Conservation (phyloP, 2,113 vertebrate species). For the Sardina pilchardus region DNA sequence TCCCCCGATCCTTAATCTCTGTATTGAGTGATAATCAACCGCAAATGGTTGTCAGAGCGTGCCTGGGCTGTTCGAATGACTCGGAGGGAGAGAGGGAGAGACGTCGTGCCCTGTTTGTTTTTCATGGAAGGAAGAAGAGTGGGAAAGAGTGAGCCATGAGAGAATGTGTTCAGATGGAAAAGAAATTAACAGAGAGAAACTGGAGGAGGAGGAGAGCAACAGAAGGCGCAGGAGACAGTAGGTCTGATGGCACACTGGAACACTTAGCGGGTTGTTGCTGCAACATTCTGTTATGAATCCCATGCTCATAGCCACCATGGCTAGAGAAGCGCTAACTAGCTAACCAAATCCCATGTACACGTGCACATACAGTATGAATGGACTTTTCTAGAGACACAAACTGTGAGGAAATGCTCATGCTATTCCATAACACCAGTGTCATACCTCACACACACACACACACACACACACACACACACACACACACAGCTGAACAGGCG, state of each 20-base stretch:
- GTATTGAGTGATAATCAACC: slow-evolving; percentile 9
- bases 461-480: slow-evolving; percentile 6
- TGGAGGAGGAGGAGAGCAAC: background rate
- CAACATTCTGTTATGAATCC: background rate
- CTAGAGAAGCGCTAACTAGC: too few species aligned
- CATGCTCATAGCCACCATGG: background rate
- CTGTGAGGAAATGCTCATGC: background rate
- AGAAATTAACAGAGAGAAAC: background rate
- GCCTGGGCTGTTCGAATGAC: background rate
- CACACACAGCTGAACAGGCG: background rate
- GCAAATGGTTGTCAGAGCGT: background rate
- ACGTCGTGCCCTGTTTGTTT: background rate
- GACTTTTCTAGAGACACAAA: background rate
- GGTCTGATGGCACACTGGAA: background rate
- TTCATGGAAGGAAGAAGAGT: background rate
- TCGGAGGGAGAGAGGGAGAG: background rate
- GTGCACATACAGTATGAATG: background rate
- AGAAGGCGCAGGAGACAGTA: background rate
- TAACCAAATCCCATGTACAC: too few species aligned
- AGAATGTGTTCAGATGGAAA: background rate
- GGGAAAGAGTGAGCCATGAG: background rate
- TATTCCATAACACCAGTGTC: background rate
- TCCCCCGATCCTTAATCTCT: background rate
- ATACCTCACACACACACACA: slow-evolving; percentile 15
- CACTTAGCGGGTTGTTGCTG: background rate